These are phyloP conservation scores for Drosophila niveifrons DNA, from an alignment of 2,888 invertebrate species.

Conservation along the genomic window DNA sequence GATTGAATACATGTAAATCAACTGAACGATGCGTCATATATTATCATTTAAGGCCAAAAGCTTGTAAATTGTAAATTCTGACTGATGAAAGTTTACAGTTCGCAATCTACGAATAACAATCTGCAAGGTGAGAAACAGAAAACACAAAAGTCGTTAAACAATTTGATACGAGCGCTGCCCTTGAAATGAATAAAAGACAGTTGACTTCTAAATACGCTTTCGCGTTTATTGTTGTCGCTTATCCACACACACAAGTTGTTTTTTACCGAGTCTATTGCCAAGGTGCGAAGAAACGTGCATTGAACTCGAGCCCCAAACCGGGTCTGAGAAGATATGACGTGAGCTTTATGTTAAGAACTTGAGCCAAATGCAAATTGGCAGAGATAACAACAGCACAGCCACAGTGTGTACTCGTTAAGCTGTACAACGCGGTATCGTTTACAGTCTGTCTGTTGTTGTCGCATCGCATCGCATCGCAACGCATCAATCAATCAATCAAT, in stretches of 20 bases:
- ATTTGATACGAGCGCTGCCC: conserved; percentile 75
- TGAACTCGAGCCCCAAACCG: conserved; percentile 44
- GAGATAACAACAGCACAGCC: conserved; percentile 32
- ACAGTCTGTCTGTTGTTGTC: conserved; percentile 8
- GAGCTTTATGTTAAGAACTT: conserved; percentile 41
- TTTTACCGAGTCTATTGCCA: background rate
- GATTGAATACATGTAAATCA: conserved; percentile 35
- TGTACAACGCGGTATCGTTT: conserved; percentile 4
- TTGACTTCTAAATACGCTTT: conserved; percentile 23
- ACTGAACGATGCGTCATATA: conserved; percentile 32
- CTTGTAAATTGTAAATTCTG: conserved; percentile 9
- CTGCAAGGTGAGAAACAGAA: conserved; percentile 62
- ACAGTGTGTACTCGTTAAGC: conserved; percentile 8
- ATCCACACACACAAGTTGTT: background rate
- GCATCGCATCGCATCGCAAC: conserved; percentile 30
- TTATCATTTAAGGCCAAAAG: conserved; percentile 40
- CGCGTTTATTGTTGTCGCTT: background rate
- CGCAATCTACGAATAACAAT: conserved; percentile 33
- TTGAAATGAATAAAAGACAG: conserved; percentile 51
- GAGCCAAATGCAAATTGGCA: conserved; percentile 67
- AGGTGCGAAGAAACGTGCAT: conserved; percentile 30
- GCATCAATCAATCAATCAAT: conserved; percentile 41
- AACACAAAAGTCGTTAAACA: conserved; percentile 69
- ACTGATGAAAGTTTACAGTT: conserved; percentile 13
- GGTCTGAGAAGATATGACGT: conserved; percentile 43